Percentiles rank a stretch among this genome's conserved stretches.
Conservation (phyloP, 2,888 invertebrate species). For the Drosophila parthenogenetica region DNA sequence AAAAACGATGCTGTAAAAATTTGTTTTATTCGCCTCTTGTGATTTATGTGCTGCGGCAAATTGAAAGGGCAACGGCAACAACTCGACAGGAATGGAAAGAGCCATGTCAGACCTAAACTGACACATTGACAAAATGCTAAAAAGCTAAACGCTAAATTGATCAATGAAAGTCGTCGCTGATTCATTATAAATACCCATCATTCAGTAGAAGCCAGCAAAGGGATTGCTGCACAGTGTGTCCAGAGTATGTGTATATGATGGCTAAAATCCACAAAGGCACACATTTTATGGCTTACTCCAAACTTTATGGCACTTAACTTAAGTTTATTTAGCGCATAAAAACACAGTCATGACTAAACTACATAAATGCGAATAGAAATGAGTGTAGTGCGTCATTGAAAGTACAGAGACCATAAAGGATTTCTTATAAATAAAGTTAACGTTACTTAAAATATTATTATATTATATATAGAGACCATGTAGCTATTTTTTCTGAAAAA, state of each 20-base stretch:
- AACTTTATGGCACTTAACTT: constrained; percentile 5
- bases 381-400: not conserved
- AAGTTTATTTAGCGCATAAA: not conserved
- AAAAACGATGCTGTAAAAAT: constrained; percentile 53
- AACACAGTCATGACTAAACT: not conserved
- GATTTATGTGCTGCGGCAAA: constrained; percentile 63
- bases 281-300: constrained; percentile 12
- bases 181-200: constrained; percentile 33
- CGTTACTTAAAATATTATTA: too few species aligned
- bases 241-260: not conserved
- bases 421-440: too few species aligned
- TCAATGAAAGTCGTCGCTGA: constrained; percentile 56
- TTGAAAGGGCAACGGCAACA: constrained; percentile 40
- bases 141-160: constrained; percentile 71
- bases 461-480: too few species aligned
- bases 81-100: not conserved
- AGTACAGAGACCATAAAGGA: not conserved
- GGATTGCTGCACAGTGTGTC: not conserved
- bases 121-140: constrained; percentile 72
- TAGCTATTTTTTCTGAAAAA: not conserved
- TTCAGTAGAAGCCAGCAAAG: not conserved
- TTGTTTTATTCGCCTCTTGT: constrained; percentile 62
- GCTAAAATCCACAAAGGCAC: not conserved
- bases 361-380: not conserved
- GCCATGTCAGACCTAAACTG: constrained; percentile 22